A percentile compares a stretch with the other conserved stretches of the same genome.
Conservation (phyloP, 2,113 vertebrate genomes). For the Protobothrops mucrosquamatus region DNA sequence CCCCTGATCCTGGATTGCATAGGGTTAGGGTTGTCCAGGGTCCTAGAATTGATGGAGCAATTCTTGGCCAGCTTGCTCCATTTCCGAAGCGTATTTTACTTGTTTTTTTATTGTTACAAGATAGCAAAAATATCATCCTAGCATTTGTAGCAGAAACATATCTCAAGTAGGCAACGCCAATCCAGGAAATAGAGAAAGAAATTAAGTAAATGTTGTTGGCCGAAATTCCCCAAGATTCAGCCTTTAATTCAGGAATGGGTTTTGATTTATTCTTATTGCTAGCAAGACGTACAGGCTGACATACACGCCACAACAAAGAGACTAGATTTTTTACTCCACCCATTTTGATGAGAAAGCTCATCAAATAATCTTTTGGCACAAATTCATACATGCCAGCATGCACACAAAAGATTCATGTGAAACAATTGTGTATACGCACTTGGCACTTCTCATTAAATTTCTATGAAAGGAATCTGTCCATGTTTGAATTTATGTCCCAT, state of each 20-base stretch:
- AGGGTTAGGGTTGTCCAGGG: not conserved
- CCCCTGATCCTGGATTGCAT: not conserved
- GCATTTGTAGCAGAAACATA: not conserved
- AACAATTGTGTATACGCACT: not conserved
- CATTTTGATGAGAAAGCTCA: not conserved
- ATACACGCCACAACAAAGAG: not conserved
- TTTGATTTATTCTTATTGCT: not conserved
- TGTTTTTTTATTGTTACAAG: not conserved
- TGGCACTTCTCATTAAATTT: not conserved
- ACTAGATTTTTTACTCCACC: not conserved
- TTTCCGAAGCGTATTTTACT: not conserved
- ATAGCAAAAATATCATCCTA: not conserved
- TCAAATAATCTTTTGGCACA: not conserved
- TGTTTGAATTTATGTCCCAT: not conserved
- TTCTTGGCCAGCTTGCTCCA: not conserved
- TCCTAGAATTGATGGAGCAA: not conserved
- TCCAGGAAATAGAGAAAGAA: not conserved
- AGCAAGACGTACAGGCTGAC: not conserved
- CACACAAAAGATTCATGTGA: not conserved
- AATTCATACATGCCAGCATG: not conserved
- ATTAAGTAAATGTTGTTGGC: not conserved
- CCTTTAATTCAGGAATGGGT: not conserved
- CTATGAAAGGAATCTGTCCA: not conserved
- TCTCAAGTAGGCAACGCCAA: not conserved
- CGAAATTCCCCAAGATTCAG: not conserved